Conservation (phyloP, 2,113 vertebrate species). For the Pluvialis apricaria region DNA sequence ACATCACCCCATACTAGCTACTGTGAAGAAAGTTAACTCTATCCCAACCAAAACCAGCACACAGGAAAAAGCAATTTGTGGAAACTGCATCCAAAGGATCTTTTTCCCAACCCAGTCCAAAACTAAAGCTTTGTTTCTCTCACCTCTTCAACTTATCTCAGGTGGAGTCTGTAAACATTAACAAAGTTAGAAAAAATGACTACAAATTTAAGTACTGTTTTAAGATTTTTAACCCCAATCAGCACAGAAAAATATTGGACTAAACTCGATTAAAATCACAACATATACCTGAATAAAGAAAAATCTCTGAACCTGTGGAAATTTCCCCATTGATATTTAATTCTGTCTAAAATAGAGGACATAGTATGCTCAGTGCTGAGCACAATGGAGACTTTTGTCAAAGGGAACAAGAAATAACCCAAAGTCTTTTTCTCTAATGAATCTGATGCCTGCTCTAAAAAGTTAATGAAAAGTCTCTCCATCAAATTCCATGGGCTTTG, state of each 20-base stretch:
- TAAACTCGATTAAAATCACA: neutral
- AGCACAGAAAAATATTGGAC: neutral
- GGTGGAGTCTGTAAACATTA: neutral
- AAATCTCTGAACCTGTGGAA: neutral
- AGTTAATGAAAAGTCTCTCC: conserved; percentile 26
- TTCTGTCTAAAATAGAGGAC: neutral
- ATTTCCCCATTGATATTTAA: neutral
- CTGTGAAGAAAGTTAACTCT: neutral
- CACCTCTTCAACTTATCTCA: neutral
- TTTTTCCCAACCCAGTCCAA: neutral
- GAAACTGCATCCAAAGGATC: rapidly evolving
- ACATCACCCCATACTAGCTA: neutral
- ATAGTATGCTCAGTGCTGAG: neutral
- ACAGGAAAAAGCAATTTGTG: neutral
- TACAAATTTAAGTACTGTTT: neutral
- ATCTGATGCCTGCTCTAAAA: neutral
- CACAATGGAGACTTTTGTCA: neutral
- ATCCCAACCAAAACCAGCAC: neutral
- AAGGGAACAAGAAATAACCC: neutral
- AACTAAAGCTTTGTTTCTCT: neutral
- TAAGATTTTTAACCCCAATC: neutral
- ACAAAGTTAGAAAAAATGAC: neutral
- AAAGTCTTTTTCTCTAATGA: neutral
- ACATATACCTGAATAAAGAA: neutral
- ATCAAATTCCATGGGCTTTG: neutral